A percentile compares a stretch with the other conserved stretches of the same genome.
phyloP scores from a whole-genome alignment of 2,113 vertebrate species.

The Osmerus mordax region DNA sequence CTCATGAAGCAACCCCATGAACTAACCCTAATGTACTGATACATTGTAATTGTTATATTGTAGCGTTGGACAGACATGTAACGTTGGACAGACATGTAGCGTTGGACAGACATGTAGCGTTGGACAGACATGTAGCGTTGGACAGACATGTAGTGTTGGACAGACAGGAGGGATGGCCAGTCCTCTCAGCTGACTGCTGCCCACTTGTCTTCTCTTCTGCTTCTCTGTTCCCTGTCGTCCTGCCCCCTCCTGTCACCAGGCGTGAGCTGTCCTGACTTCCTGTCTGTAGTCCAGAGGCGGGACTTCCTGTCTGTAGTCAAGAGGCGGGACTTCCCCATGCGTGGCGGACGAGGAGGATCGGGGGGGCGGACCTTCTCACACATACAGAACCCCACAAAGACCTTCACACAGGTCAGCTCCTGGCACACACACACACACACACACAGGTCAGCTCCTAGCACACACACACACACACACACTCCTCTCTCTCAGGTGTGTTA shows the following conservation, averaged over 20 bases:
- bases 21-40: no score
- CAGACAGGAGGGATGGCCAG: no score
- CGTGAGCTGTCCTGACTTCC: constrained; percentile 62
- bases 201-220: constrained; percentile 10
- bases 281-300: constrained; percentile 43
- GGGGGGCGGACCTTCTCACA: constrained; percentile 24
- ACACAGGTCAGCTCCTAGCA: constrained; percentile 18
- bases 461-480: neutral
- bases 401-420: constrained; percentile 19
- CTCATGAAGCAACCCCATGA: no score
- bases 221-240: constrained; percentile 17
- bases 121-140: no score
- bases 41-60: no score
- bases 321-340: constrained; percentile 44
- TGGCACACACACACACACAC: neutral
- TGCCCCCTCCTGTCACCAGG: constrained; percentile 59
- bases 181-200: neutral
- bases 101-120: no score
- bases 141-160: no score
- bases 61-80: no score
- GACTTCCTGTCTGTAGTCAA: constrained; percentile 45
- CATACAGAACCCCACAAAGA: constrained; percentile 10
- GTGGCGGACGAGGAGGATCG: constrained; percentile 37
- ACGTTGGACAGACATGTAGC: no score
- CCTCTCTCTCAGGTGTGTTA: no score